These are phyloP conservation scores for Heteropelma amictum DNA, from an alignment of 2,888 invertebrate genomes.

Conservation along the genomic window DNA sequence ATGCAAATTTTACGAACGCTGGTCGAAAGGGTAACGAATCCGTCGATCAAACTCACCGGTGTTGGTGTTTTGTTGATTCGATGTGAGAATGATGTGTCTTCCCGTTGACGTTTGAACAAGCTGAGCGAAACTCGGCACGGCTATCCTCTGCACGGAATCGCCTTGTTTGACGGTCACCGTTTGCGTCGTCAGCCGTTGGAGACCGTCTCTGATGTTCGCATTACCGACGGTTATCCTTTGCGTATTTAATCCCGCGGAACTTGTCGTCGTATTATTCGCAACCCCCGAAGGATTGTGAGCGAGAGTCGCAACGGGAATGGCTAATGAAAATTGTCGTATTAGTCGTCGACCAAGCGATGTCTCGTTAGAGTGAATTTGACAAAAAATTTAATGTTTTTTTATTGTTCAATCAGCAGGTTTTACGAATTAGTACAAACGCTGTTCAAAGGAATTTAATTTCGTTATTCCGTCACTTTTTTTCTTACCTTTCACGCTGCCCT, in stretches of 20 bases:
- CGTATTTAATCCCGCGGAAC: constrained; percentile 69
- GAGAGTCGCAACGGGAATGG: constrained; percentile 78
- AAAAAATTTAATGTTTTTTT: neutral
- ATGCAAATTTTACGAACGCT: too few species aligned
- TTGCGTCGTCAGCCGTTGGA: constrained; percentile 72
- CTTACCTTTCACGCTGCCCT: constrained; percentile 80
- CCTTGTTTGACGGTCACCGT: constrained; percentile 75
- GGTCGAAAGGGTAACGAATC: neutral
- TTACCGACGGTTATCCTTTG: constrained; percentile 76
- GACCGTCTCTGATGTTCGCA: constrained; percentile 71
- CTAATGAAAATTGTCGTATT: too few species aligned
- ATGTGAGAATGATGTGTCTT: constrained; percentile 84
- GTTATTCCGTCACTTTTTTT: constrained; percentile 12
- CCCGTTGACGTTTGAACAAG: constrained; percentile 86
- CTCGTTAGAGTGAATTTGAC: neutral
- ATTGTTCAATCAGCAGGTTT: too few species aligned
- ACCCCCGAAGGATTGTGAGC: constrained; percentile 71
- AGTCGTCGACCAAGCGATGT: too few species aligned
- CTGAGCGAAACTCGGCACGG: constrained; percentile 80
- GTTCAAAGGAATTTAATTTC: too few species aligned
- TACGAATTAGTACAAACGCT: too few species aligned
- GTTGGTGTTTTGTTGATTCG: constrained; percentile 76
- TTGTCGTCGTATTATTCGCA: constrained; percentile 65
- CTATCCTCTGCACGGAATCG: constrained; percentile 76
- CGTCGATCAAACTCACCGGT: constrained; percentile 65